phyloP scores from a whole-genome alignment of 1,140 invertebrate species.

The Harpegnathos saltator region DNA sequence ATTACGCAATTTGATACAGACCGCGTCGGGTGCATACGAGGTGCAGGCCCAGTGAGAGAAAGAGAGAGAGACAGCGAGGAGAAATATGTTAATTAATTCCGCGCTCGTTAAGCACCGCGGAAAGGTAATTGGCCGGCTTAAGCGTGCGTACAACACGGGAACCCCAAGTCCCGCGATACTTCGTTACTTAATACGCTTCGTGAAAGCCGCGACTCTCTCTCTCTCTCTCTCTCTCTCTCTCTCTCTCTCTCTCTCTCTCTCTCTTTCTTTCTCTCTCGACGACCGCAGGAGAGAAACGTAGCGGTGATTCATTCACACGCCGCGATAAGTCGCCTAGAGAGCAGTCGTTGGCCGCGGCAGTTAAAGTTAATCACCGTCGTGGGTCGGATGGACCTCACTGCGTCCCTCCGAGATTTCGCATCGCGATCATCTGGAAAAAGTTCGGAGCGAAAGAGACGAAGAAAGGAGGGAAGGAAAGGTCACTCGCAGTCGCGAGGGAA shows the following conservation, averaged over 20 bases:
- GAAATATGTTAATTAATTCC: conserved; percentile 52
- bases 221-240: too few species aligned
- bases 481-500: neutral
- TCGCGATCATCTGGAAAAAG: neutral
- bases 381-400: conserved; percentile 12
- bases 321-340: conserved; percentile 8
- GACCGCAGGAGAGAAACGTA: conserved; percentile 51
- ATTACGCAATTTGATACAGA: conserved; percentile 33
- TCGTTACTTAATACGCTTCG: conserved; percentile 58
- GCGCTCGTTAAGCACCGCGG: conserved; percentile 31
- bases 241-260: too few species aligned
- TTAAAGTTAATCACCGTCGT: conserved; percentile 46
- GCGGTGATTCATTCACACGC: conserved; percentile 61
- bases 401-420: neutral
- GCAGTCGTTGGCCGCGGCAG: conserved; percentile 34
- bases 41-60: conserved; percentile 14
- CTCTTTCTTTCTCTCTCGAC: too few species aligned
- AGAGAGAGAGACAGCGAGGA: neutral
- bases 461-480: neutral
- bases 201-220: conserved; percentile 67
- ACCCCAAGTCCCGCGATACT: conserved; percentile 21
- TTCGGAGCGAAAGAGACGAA: too few species aligned
- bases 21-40: neutral
- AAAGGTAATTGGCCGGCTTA: conserved; percentile 45
- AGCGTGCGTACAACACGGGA: conserved; percentile 4